Conservation (phyloP, 2,888 invertebrate species). For the Hemithea aestivaria region DNA sequence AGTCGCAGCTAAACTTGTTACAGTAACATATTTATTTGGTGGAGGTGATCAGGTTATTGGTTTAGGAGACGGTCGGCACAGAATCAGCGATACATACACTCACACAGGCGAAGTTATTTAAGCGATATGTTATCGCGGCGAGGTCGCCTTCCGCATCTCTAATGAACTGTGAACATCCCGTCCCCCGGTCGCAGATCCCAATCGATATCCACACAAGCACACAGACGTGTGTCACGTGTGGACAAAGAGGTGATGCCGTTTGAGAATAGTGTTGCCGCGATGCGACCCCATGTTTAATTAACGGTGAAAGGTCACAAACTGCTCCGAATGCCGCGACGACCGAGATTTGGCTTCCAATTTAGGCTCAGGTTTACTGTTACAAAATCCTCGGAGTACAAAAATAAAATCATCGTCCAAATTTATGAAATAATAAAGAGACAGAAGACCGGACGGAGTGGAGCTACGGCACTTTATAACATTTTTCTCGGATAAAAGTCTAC, state of each 20-base stretch:
- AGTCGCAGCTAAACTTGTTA: constrained; percentile 1
- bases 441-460: constrained; percentile 26
- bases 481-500: constrained; percentile 37
- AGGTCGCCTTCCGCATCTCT: constrained; percentile 43
- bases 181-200: constrained; percentile 36
- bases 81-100: constrained; percentile 24
- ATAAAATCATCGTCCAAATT: constrained; percentile 18
- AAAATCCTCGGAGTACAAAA: constrained; percentile 12
- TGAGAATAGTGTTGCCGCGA: constrained; percentile 12
- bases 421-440: constrained; percentile 24
- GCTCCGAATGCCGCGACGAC: constrained; percentile 9
- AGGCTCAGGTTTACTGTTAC: constrained; percentile 14
- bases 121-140: constrained; percentile 41
- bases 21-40: constrained; percentile 6
- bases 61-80: constrained; percentile 8
- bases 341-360: constrained; percentile 19
- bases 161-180: constrained; percentile 49
- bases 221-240: constrained; percentile 17
- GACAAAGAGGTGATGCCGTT: constrained; percentile 10
- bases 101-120: constrained; percentile 34
- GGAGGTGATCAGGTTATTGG: constrained; percentile 13
- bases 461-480: constrained; percentile 35
- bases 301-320: constrained; percentile 13
- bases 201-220: constrained; percentile 34
- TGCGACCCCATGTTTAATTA: constrained; percentile 17